Evolutionary conservation across 2,113 vertebrate genomes (phyloP).

Genomic region (Gallinago media): DNA sequence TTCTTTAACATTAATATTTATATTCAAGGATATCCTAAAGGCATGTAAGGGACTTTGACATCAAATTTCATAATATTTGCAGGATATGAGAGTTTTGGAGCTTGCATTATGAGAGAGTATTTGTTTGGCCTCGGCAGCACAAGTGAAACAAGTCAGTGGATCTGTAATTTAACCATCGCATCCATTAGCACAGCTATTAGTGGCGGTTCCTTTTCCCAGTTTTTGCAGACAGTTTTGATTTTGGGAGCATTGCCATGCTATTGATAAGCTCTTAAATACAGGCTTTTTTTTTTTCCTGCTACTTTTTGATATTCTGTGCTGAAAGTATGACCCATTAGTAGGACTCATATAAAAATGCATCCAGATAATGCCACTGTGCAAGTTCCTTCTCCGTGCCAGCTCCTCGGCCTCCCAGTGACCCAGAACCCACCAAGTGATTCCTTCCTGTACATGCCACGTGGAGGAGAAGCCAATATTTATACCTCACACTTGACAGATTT

Average conservation of each 20-base stretch:
- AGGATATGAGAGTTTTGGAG: neutral
- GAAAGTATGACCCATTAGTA: neutral
- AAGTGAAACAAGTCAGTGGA: neutral
- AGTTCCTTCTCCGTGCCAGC: neutral
- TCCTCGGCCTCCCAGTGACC: neutral
- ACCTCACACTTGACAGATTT: conserved; percentile 4
- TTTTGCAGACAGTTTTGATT: neutral
- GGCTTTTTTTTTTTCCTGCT: neutral
- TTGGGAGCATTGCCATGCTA: neutral
- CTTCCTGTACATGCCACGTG: neutral
- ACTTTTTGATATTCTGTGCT: neutral
- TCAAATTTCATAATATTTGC: neutral
- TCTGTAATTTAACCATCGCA: neutral
- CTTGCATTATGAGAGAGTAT: neutral
- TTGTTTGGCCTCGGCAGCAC: neutral
- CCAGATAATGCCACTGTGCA: neutral
- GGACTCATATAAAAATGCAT: neutral
- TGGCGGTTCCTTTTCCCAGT: neutral
- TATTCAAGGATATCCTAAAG: neutral
- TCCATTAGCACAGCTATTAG: neutral
- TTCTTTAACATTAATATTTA: neutral
- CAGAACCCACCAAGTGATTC: conserved; percentile 2
- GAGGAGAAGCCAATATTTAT: conserved; percentile 61
- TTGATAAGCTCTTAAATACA: neutral
- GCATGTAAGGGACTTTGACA: neutral